Evolutionary conservation across 2,888 invertebrate genomes (phyloP).

Genomic region (Notodonta ziczac): DNA sequence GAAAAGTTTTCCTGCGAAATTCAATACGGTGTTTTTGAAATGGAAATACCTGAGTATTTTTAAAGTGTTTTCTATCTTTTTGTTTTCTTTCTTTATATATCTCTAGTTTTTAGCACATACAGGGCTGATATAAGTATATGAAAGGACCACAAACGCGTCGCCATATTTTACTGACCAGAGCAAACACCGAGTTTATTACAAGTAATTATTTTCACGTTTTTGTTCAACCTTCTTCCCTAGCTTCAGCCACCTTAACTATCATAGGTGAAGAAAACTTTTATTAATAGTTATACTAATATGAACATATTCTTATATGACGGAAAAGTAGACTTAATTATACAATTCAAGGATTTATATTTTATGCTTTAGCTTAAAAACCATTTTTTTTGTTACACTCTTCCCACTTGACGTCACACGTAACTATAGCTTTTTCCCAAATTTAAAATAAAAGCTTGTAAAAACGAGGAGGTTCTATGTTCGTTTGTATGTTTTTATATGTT

Average conservation of each 20-base stretch:
- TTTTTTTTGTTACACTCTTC: too few species aligned
- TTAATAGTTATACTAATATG: too few species aligned
- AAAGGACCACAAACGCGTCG: constrained; percentile 9
- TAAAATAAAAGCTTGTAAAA: too few species aligned
- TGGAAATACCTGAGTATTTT: background rate
- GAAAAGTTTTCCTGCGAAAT: background rate
- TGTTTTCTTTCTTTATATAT: background rate
- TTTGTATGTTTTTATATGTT: too few species aligned
- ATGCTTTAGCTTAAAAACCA: too few species aligned
- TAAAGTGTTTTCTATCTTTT: background rate
- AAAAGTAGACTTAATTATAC: too few species aligned
- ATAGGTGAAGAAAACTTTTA: too few species aligned
- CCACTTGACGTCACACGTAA: too few species aligned
- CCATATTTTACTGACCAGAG: constrained; percentile 43
- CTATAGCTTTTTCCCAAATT: too few species aligned
- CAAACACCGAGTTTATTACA: constrained; percentile 18
- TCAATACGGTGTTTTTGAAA: background rate
- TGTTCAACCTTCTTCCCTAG: background rate
- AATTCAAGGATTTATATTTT: too few species aligned
- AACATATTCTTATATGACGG: too few species aligned
- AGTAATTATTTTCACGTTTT: constrained; percentile 1
- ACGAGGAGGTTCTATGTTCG: too few species aligned
- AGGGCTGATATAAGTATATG: background rate
- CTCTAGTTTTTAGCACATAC: background rate
- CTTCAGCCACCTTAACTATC: background rate